Percentiles rank a stretch among this genome's conserved stretches.
Evolutionary conservation across 2,888 invertebrate genomes (phyloP).

Genomic region (Adineta ricciae): DNA sequence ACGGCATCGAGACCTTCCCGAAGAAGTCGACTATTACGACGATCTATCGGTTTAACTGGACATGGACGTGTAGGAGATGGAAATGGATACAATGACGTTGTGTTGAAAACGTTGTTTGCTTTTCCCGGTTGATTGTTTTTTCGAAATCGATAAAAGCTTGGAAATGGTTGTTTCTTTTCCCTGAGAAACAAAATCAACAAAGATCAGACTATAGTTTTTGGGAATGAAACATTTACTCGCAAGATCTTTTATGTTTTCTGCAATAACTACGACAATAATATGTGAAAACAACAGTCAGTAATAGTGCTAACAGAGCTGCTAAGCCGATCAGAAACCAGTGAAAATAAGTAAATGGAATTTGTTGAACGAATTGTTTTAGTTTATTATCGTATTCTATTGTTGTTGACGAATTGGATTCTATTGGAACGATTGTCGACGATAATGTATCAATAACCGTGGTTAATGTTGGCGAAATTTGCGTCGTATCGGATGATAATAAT

Average conservation of each 20-base stretch:
- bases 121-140: not conserved
- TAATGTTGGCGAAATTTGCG: not conserved
- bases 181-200: not conserved
- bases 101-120: not conserved
- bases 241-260: not conserved
- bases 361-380: not conserved
- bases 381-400: not conserved
- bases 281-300: not conserved
- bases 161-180: not conserved
- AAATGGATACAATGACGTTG: not conserved
- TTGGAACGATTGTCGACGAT: not conserved
- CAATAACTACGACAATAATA: not conserved
- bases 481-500: not conserved
- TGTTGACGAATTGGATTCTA: not conserved
- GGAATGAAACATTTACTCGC: not conserved
- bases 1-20: not conserved
- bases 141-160: not conserved
- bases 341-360: not conserved
- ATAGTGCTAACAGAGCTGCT: not conserved
- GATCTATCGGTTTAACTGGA: not conserved
- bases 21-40: not conserved
- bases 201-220: too few relatives aligned
- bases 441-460: not conserved
- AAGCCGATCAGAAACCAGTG: not conserved
- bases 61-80: not conserved